phyloP scores from a whole-genome alignment of 92 coral and sea anemone species.

The Actinernus sp. region DNA sequence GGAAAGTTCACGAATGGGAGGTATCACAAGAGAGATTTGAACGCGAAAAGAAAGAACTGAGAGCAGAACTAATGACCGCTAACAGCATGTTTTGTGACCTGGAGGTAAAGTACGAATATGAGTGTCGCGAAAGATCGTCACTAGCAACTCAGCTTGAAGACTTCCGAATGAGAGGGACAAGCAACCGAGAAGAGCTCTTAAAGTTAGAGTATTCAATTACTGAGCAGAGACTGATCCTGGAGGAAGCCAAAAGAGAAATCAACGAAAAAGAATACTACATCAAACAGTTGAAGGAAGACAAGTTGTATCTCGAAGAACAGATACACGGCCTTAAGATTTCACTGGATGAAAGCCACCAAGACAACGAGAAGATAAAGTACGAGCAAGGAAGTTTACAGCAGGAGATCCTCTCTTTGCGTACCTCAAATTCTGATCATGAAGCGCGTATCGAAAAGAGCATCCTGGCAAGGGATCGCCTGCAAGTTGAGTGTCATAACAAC shows the following conservation, averaged over 20 bases:
- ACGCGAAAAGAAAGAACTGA: conserved; percentile 60
- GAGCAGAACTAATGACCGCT: conserved; percentile 54
- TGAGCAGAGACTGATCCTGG: conserved; percentile 68
- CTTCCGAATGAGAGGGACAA: conserved; percentile 59
- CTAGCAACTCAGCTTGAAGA: conserved; percentile 71
- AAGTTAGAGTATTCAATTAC: conserved; percentile 69
- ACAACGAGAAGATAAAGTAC: conserved; percentile 59
- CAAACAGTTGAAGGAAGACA: conserved; percentile 58
- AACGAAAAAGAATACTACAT: conserved; percentile 63
- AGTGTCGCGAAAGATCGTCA: conserved; percentile 68
- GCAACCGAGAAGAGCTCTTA: conserved; percentile 65
- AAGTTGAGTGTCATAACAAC: conserved; percentile 49
- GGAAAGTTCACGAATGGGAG: conserved; percentile 54
- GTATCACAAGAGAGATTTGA: conserved; percentile 43
- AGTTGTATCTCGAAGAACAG: conserved; percentile 59
- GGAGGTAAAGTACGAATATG: conserved; percentile 83
- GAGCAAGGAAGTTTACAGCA: conserved; percentile 75
- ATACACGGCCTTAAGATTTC: conserved; percentile 32
- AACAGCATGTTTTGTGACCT: conserved; percentile 74
- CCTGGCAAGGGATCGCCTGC: conserved; percentile 60
- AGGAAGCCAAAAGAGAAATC: conserved; percentile 66
- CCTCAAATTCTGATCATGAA: conserved; percentile 59
- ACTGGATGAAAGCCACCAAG: conserved; percentile 62
- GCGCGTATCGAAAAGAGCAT: conserved; percentile 45
- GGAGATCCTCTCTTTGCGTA: conserved; percentile 56